Base-by-base conservation (phyloP, 2,888 invertebrate genomes). In the Antitype chi region DNA sequence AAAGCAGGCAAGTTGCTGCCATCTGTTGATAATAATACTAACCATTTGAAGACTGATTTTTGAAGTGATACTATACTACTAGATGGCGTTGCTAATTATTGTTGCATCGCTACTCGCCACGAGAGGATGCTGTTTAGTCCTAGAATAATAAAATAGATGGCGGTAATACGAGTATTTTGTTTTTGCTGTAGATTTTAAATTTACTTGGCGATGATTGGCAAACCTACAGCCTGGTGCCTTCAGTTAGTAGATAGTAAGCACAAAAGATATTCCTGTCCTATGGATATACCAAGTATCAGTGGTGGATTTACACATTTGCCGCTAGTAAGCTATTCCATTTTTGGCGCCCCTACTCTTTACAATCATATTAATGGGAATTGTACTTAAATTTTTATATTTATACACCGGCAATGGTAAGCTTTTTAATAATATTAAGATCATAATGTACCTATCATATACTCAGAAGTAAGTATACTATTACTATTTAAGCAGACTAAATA, bases 81-180 rank as follows among this genome's bases (percentile, higher is more conserved):
- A 84, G 80, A 63, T 49, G 25, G 68, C 67, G 52, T 2, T 53
- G 25, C 0, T 15, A 20, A 8, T 5, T 3, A 59, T 28, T 13
- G 6, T 52, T n/a, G 43, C 70, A 11, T 38, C 0, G 38, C 72
- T 75, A 78, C 2, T 72, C 0, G 3, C 28, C 15, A 59, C 49
- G 20, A 78, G 84, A 75, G 60, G 52, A 25, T 52, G 28, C 28
- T 17, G 17, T 9, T 25, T 59, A 59, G 25, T 47, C 25, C 20
- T 64, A 11, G 0, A 43, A 43, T 47, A 20, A 25, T 13, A 66
- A 47, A 25, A 66, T 66, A 25, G 20, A 64, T 47, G 43, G 25
- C 25, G 20, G 3, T 20, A 66, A 20, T 25, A 25, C 7, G 4
- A 23, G 4, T 28, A 15, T 28, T 52, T 28, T 28, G 66, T 23